Evolutionary conservation across 1,140 invertebrate genomes (phyloP), one percentile per base, ranked within the genome.

Genomic region (Marisa cornuarietis): DNA sequence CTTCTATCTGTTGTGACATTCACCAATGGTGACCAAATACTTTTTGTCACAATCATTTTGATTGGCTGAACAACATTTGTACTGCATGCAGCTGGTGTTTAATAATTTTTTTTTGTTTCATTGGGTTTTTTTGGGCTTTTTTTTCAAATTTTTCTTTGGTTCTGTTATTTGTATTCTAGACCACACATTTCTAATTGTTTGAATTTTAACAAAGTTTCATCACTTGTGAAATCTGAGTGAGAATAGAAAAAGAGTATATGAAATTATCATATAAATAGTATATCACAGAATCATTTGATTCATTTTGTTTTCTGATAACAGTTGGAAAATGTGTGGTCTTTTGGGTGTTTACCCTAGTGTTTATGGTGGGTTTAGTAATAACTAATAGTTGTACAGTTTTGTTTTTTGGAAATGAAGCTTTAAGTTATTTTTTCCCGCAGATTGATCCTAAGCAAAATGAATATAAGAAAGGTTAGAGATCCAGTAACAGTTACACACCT

Each of bases 61-160:
- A 83, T 83, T 83, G 82, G 82, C 82, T 83, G 82, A 81, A 80
- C 75, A 77, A 77, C 76, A 49, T 65, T 76, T 20, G 14, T 63
- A 24, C 31, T 42, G 62, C 24, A 68, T 77, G 76, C 76, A 68
- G 65, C 49, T 42, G 24, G 10, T 65, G 51, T 77, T 77, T 68
- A 68, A 63, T 65, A 52, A n/a, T n/a, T 77, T 63, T 63, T 63
- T 69, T n/a, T 54, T 24, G 16, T 18, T 62, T 13, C 8, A 18
- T 75, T 42, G 18, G 22, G 14, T 61, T 18, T 74, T 18, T 26
- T 71, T 71, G 68, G 22, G 31, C 61, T 58, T 31, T 72, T 26
- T 74, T 63, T 20, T 42, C 31, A 42, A 42, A 68, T n/a, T 68
- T 68, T 68, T 68, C 11, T n/a, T 68, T 68, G 26, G 26, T 68